Percentiles rank a stretch among this genome's conserved stretches.
Evolutionary conservation across 2,797 vertebrate genomes (phyloP).

Genomic region (Propithecus deckenii): DNA sequence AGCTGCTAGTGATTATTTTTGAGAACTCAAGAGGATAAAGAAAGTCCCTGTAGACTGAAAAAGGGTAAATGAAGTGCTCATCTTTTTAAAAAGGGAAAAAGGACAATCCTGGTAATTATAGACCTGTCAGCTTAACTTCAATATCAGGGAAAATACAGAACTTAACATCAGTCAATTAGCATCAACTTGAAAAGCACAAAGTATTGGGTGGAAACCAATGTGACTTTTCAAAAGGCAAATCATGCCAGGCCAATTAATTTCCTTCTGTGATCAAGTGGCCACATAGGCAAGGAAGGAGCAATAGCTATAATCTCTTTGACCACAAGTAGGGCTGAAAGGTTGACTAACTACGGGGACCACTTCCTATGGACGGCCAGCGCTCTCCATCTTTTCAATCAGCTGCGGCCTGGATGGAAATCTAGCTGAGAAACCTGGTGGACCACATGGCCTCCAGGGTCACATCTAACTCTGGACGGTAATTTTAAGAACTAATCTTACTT

Average conservation of each 20-base stretch:
- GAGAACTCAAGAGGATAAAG: conserved; percentile 78
- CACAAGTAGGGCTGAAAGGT: conserved; percentile 33
- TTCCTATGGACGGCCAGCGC: not conserved
- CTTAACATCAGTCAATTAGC: conserved; percentile 80
- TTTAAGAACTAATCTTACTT: not conserved
- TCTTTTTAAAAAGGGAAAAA: conserved; percentile 76
- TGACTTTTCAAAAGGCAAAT: conserved; percentile 74
- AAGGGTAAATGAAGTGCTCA: conserved; percentile 78
- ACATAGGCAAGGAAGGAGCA: conserved; percentile 49
- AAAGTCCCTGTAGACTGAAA: conserved; percentile 74
- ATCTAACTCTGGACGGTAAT: not conserved
- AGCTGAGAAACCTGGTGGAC: not conserved
- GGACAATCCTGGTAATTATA: conserved; percentile 78
- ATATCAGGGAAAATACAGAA: conserved; percentile 77
- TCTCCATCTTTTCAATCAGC: not conserved
- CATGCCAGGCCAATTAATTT: conserved; percentile 75
- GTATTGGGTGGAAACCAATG: conserved; percentile 70
- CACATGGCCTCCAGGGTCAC: not conserved
- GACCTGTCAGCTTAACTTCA: conserved; percentile 77
- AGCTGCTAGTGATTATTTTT: conserved; percentile 76
- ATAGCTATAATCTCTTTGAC: conserved; percentile 63
- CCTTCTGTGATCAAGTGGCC: conserved; percentile 70
- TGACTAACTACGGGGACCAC: conserved; percentile 44
- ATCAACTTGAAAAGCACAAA: conserved; percentile 75
- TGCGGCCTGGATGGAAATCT: not conserved